These are phyloP conservation scores for Scelioninae gen. 1 DNA, from an alignment of 2,888 invertebrate species.

Conservation along the genomic window DNA sequence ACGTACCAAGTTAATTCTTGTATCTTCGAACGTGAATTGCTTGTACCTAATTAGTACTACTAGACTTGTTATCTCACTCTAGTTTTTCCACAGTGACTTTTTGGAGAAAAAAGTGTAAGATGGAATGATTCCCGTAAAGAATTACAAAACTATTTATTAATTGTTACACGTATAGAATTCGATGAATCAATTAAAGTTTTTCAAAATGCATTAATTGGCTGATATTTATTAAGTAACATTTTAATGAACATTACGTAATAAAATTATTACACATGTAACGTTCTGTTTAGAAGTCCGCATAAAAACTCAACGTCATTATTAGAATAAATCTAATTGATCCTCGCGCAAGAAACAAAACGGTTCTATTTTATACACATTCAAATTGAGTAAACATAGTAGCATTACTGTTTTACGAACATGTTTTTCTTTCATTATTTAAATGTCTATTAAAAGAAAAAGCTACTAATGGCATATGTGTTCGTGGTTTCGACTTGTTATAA, in stretches of 20 bases:
- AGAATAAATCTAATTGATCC: constrained; percentile 38
- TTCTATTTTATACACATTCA: constrained; percentile 35
- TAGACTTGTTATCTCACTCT: constrained; percentile 1
- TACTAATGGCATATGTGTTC: constrained; percentile 12
- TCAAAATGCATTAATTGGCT: constrained; percentile 13
- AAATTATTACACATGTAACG: constrained; percentile 7
- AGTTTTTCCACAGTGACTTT: not conserved
- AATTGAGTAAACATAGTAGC: constrained; percentile 39
- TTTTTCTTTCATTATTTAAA: constrained; percentile 32
- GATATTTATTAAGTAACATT: constrained; percentile 30
- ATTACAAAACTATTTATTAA: constrained; percentile 31
- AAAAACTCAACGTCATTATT: constrained; percentile 26
- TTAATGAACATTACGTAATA: constrained; percentile 27
- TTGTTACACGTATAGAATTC: constrained; percentile 10
- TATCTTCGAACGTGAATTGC: not conserved
- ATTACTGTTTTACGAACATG: constrained; percentile 40
- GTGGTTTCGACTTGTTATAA: not conserved
- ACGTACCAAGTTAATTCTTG: not conserved
- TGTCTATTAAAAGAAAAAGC: constrained; percentile 18
- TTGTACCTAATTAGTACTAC: not conserved
- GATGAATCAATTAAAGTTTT: constrained; percentile 9
- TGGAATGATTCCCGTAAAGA: not conserved
- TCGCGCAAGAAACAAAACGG: constrained; percentile 12
- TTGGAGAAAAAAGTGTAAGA: not conserved
- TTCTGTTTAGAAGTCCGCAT: constrained; percentile 13